These are phyloP conservation scores for Aplodontia rufa DNA, from an alignment of 2,113 vertebrate species.

Conservation along the genomic window DNA sequence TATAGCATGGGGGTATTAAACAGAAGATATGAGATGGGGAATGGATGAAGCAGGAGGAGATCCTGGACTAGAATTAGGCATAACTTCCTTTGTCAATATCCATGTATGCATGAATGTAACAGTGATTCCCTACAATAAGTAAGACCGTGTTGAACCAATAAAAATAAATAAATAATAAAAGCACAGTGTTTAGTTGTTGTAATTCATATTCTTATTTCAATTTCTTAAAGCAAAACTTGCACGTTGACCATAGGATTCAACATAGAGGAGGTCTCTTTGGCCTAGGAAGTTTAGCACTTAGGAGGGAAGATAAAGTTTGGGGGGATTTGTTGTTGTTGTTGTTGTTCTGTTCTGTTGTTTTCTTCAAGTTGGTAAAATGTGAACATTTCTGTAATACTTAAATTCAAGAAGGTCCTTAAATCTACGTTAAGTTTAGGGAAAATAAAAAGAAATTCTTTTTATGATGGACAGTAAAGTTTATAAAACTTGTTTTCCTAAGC, in stretches of 20 bases:
- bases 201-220: background rate
- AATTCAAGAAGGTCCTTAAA: background rate
- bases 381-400: slow-evolving; percentile 31
- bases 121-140: no score
- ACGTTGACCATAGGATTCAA: background rate
- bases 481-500: background rate
- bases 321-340: no score
- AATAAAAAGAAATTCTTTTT: slow-evolving; percentile 23
- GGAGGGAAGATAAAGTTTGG: background rate
- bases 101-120: no score
- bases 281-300: background rate
- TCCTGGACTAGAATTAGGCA: no score
- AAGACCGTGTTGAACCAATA: no score
- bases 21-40: no score
- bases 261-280: background rate
- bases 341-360: background rate
- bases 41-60: no score
- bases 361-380: background rate
- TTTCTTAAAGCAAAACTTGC: background rate
- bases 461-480: background rate
- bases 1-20: no score
- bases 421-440: background rate
- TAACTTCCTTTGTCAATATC: no score
- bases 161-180: no score
- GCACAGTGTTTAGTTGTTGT: background rate